Evolutionary conservation across 2,888 invertebrate genomes (phyloP).

Genomic region (Tinea trinotella): DNA sequence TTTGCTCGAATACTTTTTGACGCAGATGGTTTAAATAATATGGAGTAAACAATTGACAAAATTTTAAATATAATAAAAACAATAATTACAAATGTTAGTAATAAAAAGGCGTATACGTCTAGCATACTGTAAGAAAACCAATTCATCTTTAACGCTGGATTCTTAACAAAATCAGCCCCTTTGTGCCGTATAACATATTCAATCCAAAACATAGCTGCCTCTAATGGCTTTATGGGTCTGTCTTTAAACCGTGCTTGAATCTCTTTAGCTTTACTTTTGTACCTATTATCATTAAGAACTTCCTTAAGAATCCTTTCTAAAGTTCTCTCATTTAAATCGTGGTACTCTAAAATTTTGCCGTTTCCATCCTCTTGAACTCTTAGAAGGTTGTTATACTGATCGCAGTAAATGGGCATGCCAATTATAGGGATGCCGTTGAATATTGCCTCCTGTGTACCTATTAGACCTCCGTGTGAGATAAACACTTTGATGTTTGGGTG

Average conservation of each 20-base stretch:
- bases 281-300: conserved; percentile 47
- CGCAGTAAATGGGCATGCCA: conserved; percentile 63
- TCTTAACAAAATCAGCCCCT: conserved; percentile 65
- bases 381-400: conserved; percentile 64
- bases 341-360: conserved; percentile 51
- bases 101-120: conserved; percentile 51
- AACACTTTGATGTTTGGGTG: conserved; percentile 74
- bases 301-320: conserved; percentile 42
- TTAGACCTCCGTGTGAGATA: conserved; percentile 77
- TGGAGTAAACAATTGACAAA: neutral
- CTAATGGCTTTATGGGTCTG: conserved; percentile 60
- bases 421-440: conserved; percentile 72
- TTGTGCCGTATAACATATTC: conserved; percentile 71
- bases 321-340: conserved; percentile 51
- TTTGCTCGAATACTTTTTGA: neutral
- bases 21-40: neutral
- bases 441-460: conserved; percentile 75
- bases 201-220: conserved; percentile 69
- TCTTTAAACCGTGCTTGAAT: conserved; percentile 64
- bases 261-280: conserved; percentile 41
- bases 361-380: conserved; percentile 50
- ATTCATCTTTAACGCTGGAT: conserved; percentile 54
- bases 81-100: conserved; percentile 15
- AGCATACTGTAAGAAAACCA: conserved; percentile 52
- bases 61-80: neutral